These are phyloP conservation scores for Colletes latitarsis DNA, from an alignment of 1,140 invertebrate genomes.

Conservation along the genomic window DNA sequence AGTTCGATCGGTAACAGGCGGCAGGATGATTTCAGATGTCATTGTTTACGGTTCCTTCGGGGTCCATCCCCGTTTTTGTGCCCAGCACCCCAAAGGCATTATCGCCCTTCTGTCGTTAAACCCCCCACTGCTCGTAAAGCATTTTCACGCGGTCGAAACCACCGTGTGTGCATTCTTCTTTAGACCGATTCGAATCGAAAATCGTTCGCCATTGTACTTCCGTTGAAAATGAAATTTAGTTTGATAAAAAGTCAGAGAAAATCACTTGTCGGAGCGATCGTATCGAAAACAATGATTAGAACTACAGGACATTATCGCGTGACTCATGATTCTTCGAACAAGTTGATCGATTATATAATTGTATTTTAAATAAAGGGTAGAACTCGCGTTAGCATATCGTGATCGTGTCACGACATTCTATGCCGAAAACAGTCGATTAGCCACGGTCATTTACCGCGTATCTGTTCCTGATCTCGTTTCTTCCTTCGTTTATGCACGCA, in stretches of 20 bases:
- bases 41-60: conserved; percentile 70
- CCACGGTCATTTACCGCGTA: neutral
- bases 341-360: neutral
- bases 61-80: conserved; percentile 51
- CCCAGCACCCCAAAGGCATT: conserved; percentile 25
- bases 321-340: neutral
- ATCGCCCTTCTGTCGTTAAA: conserved; percentile 29
- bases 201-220: too few species aligned
- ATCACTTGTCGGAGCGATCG: too few species aligned
- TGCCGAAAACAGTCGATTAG: neutral
- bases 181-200: neutral
- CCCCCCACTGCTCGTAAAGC: neutral
- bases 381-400: neutral
- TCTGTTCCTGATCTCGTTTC: conserved; percentile 28
- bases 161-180: conserved; percentile 9
- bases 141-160: conserved; percentile 38
- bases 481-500: conserved; percentile 36
- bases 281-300: too few species aligned
- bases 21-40: conserved; percentile 58
- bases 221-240: too few species aligned
- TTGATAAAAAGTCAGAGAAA: too few species aligned
- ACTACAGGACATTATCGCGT: neutral
- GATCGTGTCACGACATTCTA: neutral
- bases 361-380: neutral
- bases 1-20: conserved; percentile 29